phyloP scores from a whole-genome alignment of 2,797 vertebrate species.

The Cyprinodon diabolis region DNA sequence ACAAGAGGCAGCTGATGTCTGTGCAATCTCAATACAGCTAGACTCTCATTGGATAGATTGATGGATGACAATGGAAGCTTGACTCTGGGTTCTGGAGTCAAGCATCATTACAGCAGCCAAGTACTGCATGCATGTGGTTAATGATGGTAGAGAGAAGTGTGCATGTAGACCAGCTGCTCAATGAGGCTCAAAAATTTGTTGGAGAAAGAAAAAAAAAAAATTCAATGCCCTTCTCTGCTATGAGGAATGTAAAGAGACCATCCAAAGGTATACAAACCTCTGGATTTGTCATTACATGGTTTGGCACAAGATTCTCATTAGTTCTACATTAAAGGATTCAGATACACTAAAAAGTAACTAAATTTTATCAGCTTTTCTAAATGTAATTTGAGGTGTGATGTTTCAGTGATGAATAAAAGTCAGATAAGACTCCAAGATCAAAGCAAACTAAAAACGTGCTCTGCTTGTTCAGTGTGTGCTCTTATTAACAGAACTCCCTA shows the following conservation, averaged over 20 bases:
- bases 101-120: constrained; percentile 70
- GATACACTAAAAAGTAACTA: constrained; percentile 18
- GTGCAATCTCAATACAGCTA: constrained; percentile 20
- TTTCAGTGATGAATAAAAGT: constrained; percentile 44
- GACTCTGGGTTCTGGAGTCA: constrained; percentile 65
- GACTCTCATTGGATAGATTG: constrained; percentile 56
- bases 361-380: constrained; percentile 24
- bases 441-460: constrained; percentile 43
- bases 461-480: constrained; percentile 35
- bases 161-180: constrained; percentile 62
- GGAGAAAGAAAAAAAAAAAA: constrained; percentile 6
- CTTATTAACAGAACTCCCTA: constrained; percentile 35
- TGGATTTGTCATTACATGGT: constrained; percentile 47
- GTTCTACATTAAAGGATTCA: constrained; percentile 41
- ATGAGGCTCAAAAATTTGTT: constrained; percentile 50
- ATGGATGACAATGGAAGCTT: constrained; percentile 55
- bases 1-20: constrained; percentile 23
- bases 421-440: constrained; percentile 47
- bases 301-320: constrained; percentile 53
- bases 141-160: constrained; percentile 56
- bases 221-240: constrained; percentile 35
- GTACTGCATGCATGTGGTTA: constrained; percentile 69
- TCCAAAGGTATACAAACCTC: constrained; percentile 46
- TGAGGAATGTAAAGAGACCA: constrained; percentile 49
- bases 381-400: constrained; percentile 40